Evolutionary conservation across 2,888 invertebrate genomes (phyloP).

Genomic region (Oscheius onirici): DNA sequence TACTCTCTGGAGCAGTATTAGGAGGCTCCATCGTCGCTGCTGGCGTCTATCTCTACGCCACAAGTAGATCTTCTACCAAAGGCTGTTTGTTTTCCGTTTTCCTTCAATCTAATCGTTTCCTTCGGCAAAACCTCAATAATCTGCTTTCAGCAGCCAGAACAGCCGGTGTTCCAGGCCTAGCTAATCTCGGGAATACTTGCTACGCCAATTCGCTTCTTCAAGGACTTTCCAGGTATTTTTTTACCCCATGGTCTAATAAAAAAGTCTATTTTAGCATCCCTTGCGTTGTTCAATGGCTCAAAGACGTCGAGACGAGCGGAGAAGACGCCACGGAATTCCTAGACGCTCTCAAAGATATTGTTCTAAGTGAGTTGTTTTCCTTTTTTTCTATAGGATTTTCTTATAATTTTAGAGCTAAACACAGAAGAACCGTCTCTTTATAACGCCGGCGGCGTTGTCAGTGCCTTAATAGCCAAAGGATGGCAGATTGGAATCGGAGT

Average conservation of each 20-base stretch:
- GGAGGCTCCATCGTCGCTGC: constrained; percentile 49
- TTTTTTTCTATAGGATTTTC: constrained; percentile 18
- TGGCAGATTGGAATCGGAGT: constrained; percentile 53
- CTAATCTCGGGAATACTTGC: constrained; percentile 61
- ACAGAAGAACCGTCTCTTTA: constrained; percentile 27
- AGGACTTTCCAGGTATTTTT: constrained; percentile 51
- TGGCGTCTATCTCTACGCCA: constrained; percentile 43
- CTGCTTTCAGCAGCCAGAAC: background rate
- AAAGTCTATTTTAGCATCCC: constrained; percentile 40
- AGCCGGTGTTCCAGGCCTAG: constrained; percentile 48
- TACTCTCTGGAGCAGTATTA: constrained; percentile 39
- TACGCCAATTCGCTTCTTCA: constrained; percentile 60
- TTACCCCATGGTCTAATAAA: too few relatives aligned
- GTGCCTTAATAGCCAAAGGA: constrained; percentile 41
- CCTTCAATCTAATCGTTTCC: too few relatives aligned
- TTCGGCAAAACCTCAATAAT: too few relatives aligned
- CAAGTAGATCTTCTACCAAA: constrained; percentile 17
- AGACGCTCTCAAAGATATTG: constrained; percentile 30
- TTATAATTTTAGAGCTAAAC: constrained; percentile 39
- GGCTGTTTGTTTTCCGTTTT: too few relatives aligned
- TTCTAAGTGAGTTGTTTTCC: constrained; percentile 21
- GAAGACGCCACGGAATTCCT: constrained; percentile 34
- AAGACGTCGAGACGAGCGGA: constrained; percentile 26
- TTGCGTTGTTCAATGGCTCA: constrained; percentile 51
- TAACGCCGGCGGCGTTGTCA: constrained; percentile 42